A percentile compares a stretch with the other conserved stretches of the same genome.
Conservation (phyloP, 2,888 invertebrate genomes). For the Idaea dimidiata region DNA sequence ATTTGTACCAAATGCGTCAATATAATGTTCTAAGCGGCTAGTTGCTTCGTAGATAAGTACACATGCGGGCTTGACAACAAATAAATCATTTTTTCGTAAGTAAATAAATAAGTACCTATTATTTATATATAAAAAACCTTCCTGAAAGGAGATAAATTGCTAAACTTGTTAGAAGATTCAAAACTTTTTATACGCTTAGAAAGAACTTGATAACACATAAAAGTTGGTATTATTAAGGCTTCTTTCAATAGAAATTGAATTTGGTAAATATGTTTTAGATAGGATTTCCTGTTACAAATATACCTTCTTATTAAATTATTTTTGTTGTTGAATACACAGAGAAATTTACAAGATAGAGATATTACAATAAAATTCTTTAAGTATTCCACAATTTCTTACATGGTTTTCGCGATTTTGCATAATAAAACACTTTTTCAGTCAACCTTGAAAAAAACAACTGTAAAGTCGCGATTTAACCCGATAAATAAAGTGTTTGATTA, state of each 20-base stretch:
- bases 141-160: constrained; percentile 1
- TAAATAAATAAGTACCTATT: constrained; percentile 13
- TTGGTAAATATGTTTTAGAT: background rate
- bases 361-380: no score
- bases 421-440: no score
- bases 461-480: no score
- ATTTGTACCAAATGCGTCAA: constrained; percentile 50
- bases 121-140: constrained; percentile 9
- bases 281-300: constrained; percentile 4
- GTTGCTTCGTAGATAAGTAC: constrained; percentile 36
- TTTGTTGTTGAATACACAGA: background rate
- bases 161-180: background rate
- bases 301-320: background rate
- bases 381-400: no score
- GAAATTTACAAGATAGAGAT: no score
- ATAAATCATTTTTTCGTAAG: constrained; percentile 25
- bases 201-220: background rate
- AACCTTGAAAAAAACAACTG: no score
- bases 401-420: no score
- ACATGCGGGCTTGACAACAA: constrained; percentile 44
- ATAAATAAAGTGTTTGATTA: no score
- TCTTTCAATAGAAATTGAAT: constrained; percentile 2
- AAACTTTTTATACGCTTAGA: constrained; percentile 3
- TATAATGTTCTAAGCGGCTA: constrained; percentile 40
- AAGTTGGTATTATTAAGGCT: background rate